Percentiles rank a stretch among this genome's conserved stretches.
phyloP scores from a whole-genome alignment of 2,888 invertebrate species.

The Drosophila peninsularis region DNA sequence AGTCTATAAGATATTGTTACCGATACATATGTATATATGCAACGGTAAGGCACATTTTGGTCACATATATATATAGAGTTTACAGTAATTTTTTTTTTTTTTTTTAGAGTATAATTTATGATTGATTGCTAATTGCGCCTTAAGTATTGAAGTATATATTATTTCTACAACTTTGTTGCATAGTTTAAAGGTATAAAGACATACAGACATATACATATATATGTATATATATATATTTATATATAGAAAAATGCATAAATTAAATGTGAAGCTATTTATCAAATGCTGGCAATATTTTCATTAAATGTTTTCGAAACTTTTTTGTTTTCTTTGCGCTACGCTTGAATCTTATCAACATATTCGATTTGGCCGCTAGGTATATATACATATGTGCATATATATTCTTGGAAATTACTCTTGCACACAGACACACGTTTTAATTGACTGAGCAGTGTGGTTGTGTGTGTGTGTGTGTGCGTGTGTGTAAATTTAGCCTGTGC shows the following conservation, averaged over 20 bases:
- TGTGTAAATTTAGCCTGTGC: constrained; percentile 37
- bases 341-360: constrained; percentile 40
- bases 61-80: constrained; percentile 11
- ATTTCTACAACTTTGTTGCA: constrained; percentile 55
- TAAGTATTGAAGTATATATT: constrained; percentile 14
- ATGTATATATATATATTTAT: constrained; percentile 2
- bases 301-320: constrained; percentile 40
- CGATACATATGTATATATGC: constrained; percentile 15
- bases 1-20: constrained; percentile 15
- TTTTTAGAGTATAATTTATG: constrained; percentile 22
- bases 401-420: constrained; percentile 33
- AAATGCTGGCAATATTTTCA: constrained; percentile 32
- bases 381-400: constrained; percentile 19
- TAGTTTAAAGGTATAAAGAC: constrained; percentile 21
- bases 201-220: neutral
- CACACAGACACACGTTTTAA: constrained; percentile 35
- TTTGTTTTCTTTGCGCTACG: constrained; percentile 14
- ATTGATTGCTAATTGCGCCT: constrained; percentile 73
- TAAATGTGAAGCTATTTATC: constrained; percentile 35
- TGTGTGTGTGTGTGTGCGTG: neutral
- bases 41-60: constrained; percentile 67
- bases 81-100: constrained; percentile 17
- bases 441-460: constrained; percentile 53
- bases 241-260: constrained; percentile 43
- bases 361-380: constrained; percentile 52